phyloP scores from a whole-genome alignment of 1,140 invertebrate genomes.

The Apis laboriosa region DNA sequence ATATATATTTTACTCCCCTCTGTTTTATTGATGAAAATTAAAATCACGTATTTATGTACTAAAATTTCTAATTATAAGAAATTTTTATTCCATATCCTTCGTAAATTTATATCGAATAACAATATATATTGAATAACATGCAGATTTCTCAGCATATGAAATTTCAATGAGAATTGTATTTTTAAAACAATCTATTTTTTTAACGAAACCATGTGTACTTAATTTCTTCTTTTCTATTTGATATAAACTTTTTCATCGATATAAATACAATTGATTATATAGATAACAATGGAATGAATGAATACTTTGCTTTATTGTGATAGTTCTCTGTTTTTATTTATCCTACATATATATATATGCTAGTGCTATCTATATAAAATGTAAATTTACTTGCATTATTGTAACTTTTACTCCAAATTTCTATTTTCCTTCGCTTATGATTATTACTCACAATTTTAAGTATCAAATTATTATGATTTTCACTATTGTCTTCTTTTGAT shows the following conservation, averaged over 20 bases:
- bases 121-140: conserved; percentile 37
- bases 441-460: not conserved
- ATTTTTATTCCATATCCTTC: conserved; percentile 32
- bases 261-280: too few relatives aligned
- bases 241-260: not conserved
- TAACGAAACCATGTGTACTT: conserved; percentile 2
- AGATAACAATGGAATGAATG: too few relatives aligned
- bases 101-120: not conserved
- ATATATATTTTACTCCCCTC: conserved; percentile 9
- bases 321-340: not conserved
- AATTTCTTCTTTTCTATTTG: not conserved
- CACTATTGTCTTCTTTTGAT: too few relatives aligned
- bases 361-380: not conserved
- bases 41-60: conserved; percentile 72
- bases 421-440: not conserved
- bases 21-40: conserved; percentile 48
- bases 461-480: not conserved
- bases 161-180: conserved; percentile 70
- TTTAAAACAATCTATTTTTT: not conserved
- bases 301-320: too few relatives aligned
- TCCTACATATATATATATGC: not conserved
- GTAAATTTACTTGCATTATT: conserved; percentile 25
- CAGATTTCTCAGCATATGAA: conserved; percentile 67
- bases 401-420: not conserved
- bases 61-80: conserved; percentile 63